Percentiles rank a stretch among this genome's conserved stretches.
phyloP scores from a whole-genome alignment of 2,888 invertebrate genomes.

The Rotaria socialis region DNA sequence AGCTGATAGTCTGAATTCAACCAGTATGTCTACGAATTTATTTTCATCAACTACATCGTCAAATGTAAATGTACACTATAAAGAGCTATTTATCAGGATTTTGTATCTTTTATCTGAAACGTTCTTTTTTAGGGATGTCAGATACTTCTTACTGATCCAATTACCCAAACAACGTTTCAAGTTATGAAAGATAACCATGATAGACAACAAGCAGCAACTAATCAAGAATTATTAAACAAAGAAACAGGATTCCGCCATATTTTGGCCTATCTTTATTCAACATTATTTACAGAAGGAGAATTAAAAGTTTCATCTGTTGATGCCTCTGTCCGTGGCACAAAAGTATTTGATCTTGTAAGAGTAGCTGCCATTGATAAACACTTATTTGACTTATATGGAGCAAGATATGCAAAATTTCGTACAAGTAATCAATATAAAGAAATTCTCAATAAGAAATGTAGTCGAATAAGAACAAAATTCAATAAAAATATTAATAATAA shows the following conservation, averaged over 20 bases:
- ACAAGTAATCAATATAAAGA: slow-evolving; percentile 14
- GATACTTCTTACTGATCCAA: neutral
- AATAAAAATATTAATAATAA: neutral
- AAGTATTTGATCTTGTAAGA: neutral
- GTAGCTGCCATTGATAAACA: slow-evolving; percentile 8
- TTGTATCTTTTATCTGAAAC: neutral
- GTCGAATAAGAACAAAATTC: slow-evolving; percentile 19
- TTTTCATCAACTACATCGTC: neutral
- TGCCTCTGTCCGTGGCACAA: neutral
- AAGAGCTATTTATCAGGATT: neutral
- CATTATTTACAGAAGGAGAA: slow-evolving; percentile 15
- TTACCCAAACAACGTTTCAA: neutral
- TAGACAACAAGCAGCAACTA: neutral
- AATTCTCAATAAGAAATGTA: neutral
- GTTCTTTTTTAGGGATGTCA: neutral
- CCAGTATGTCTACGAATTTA: neutral
- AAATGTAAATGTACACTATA: neutral
- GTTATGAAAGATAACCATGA: slow-evolving; percentile 5
- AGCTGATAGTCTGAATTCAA: neutral
- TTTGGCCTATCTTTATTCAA: neutral
- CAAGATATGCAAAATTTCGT: neutral
- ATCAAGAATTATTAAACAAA: slow-evolving; percentile 3
- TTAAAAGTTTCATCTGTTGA: slow-evolving; percentile 25
- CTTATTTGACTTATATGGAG: slow-evolving; percentile 18
- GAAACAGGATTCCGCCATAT: slow-evolving; percentile 14